phyloP scores from a whole-genome alignment of 2,113 vertebrate genomes.

The Hypomesus transpacificus region DNA sequence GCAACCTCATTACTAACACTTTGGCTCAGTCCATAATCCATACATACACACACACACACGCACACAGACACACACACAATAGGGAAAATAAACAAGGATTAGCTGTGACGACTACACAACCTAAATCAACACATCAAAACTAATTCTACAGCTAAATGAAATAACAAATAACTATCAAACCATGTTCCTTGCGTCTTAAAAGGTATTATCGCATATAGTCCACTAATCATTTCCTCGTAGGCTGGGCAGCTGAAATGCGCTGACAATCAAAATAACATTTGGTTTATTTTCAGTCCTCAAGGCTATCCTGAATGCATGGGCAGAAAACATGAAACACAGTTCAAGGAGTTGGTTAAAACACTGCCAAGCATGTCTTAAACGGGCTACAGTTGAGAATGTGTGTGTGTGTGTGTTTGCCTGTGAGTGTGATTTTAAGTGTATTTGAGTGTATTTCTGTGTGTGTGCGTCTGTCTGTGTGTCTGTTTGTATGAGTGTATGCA shows the following conservation, averaged over 20 bases:
- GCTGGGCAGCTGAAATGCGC: conserved; percentile 54
- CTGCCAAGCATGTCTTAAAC: conserved; percentile 36
- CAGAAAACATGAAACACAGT: conserved; percentile 59
- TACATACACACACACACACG: conserved; percentile 19
- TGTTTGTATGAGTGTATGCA: conserved; percentile 12
- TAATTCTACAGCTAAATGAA: conserved; percentile 6
- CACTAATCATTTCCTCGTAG: conserved; percentile 59
- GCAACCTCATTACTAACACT: too few species aligned
- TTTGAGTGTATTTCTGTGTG: conserved; percentile 1
- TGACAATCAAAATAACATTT: conserved; percentile 61
- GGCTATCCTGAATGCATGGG: conserved; percentile 53
- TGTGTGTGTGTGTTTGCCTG: conserved; percentile 1
- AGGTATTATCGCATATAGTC: conserved; percentile 33
- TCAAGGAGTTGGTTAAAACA: conserved; percentile 37
- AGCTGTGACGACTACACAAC: conserved; percentile 53
- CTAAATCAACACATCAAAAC: conserved; percentile 36
- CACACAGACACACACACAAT: conserved; percentile 15
- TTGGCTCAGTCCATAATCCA: not conserved
- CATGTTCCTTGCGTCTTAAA: conserved; percentile 50
- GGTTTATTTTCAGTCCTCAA: conserved; percentile 63
- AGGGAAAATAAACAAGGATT: conserved; percentile 21
- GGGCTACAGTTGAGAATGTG: not conserved
- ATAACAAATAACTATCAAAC: conserved; percentile 57
- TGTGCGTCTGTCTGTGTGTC: too few species aligned
- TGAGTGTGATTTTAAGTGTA: not conserved